Conservation (phyloP, 2,888 invertebrate species). For the Octonoba sinensis region DNA sequence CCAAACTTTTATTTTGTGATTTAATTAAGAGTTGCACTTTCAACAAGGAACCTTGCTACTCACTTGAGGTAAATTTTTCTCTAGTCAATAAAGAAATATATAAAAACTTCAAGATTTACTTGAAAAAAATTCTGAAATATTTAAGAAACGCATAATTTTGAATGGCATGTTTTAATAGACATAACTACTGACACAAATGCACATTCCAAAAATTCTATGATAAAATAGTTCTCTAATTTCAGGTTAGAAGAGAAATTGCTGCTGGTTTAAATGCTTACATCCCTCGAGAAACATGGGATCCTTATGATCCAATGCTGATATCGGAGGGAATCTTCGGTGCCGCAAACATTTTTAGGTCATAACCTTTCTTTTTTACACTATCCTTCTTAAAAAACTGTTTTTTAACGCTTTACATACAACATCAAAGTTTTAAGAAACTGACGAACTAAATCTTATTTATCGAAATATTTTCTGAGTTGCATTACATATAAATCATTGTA, state of each 20-base stretch:
- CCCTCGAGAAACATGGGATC: slow-evolving; percentile 73
- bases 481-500: too few relatives aligned
- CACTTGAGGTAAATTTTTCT: too few relatives aligned
- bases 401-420: neutral
- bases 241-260: slow-evolving; percentile 65
- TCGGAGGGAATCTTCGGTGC: slow-evolving; percentile 74
- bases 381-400: neutral
- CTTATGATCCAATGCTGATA: slow-evolving; percentile 75
- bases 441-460: neutral
- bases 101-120: too few relatives aligned
- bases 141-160: neutral
- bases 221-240: slow-evolving; percentile 1
- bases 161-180: neutral
- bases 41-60: too few relatives aligned
- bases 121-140: too few relatives aligned
- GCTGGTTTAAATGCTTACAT: slow-evolving; percentile 81
- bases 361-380: neutral
- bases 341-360: slow-evolving; percentile 73
- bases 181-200: neutral
- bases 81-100: too few relatives aligned
- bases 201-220: neutral
- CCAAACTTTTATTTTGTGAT: too few relatives aligned
- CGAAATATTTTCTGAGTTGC: neutral
- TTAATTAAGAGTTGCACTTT: too few relatives aligned
- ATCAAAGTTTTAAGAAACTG: neutral